phyloP scores from a whole-genome alignment of 2,888 invertebrate species.

The Coelinius sp. region DNA sequence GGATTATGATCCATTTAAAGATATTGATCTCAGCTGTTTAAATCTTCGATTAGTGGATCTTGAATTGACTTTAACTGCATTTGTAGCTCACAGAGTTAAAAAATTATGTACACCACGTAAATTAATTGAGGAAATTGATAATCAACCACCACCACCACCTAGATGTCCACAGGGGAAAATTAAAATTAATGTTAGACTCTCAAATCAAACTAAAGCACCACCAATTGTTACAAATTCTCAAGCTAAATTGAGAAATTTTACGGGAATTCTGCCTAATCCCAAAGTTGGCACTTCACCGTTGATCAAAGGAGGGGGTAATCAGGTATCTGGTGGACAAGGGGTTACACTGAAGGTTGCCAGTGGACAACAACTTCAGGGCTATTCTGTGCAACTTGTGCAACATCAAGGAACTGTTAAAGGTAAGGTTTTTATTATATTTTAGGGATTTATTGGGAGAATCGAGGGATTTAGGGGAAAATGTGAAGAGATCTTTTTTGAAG shows the following conservation, averaged over 20 bases:
- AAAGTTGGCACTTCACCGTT: constrained; percentile 69
- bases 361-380: constrained; percentile 70
- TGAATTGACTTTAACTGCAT: constrained; percentile 82
- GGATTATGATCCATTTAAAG: constrained; percentile 82
- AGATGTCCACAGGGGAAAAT: constrained; percentile 78
- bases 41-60: constrained; percentile 79
- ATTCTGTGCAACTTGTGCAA: constrained; percentile 73
- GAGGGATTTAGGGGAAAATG: no score
- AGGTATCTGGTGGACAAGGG: constrained; percentile 62
- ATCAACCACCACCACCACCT: constrained; percentile 75
- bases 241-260: constrained; percentile 63
- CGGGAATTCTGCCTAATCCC: constrained; percentile 64
- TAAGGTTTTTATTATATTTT: constrained; percentile 49
- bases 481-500: no score
- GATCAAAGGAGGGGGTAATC: constrained; percentile 63
- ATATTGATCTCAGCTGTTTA: constrained; percentile 77
- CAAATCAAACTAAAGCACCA: constrained; percentile 64
- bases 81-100: constrained; percentile 86
- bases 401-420: constrained; percentile 74
- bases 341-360: constrained; percentile 68
- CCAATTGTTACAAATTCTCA: constrained; percentile 51
- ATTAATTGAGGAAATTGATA: constrained; percentile 81
- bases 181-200: constrained; percentile 74
- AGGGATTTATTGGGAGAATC: background rate
- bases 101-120: constrained; percentile 81